These are phyloP conservation scores for Trichonephila inaurata DNA, from an alignment of 1,140 invertebrate species.

Conservation along the genomic window DNA sequence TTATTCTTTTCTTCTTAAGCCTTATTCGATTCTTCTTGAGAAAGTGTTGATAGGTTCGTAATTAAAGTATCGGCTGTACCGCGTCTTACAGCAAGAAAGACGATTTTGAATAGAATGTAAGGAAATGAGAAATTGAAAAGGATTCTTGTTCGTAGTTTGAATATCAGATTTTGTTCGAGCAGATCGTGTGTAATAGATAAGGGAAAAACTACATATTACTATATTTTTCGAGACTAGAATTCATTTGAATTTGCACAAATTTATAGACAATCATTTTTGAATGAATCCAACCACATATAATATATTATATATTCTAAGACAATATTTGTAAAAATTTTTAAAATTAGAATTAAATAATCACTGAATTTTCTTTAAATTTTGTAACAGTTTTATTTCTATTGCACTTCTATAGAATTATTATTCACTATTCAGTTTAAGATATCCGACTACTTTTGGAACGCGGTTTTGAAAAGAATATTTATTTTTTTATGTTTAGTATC, in stretches of 20 bases:
- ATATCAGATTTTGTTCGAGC: background rate
- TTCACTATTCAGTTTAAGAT: too few relatives aligned
- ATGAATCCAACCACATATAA: too few relatives aligned
- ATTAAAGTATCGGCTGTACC: constrained; percentile 60
- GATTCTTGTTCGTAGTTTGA: background rate
- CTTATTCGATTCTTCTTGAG: background rate
- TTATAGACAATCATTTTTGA: too few relatives aligned
- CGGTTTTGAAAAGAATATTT: too few relatives aligned
- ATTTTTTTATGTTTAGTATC: too few relatives aligned
- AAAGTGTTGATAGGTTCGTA: constrained; percentile 62
- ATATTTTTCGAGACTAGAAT: background rate
- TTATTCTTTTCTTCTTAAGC: background rate
- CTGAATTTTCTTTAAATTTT: too few relatives aligned
- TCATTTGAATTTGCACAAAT: background rate
- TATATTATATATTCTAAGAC: too few relatives aligned
- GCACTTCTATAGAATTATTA: too few relatives aligned
- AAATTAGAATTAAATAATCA: too few relatives aligned
- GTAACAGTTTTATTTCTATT: too few relatives aligned
- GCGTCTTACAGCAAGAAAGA: background rate
- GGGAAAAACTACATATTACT: background rate
- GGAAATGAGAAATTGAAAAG: constrained; percentile 51
- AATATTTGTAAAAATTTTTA: too few relatives aligned
- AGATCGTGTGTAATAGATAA: background rate
- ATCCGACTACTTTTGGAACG: too few relatives aligned
- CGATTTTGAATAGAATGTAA: constrained; percentile 28